A percentile compares a stretch with the other conserved stretches of the same genome.
phyloP scores from a whole-genome alignment of 2,888 invertebrate species.

The Acleris literana region DNA sequence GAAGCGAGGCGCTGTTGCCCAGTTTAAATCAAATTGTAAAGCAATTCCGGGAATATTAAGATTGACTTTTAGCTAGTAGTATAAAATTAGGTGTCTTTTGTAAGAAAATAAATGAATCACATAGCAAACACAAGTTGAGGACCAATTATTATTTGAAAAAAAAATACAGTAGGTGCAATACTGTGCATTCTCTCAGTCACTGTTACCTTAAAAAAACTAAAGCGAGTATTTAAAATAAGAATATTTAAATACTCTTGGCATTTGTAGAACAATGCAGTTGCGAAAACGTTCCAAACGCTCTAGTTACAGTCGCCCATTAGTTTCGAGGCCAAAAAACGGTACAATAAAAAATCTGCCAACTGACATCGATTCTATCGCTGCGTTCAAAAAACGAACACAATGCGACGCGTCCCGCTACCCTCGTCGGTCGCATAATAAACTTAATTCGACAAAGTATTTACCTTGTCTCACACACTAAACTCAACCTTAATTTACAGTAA shows the following conservation, averaged over 20 bases:
- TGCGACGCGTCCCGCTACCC: slow-evolving; percentile 79
- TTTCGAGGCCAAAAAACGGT: slow-evolving; percentile 81
- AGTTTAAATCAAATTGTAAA: too few relatives aligned
- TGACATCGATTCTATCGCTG: slow-evolving; percentile 82
- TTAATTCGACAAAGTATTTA: slow-evolving; percentile 53
- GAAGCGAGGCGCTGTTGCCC: too few relatives aligned
- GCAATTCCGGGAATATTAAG: too few relatives aligned
- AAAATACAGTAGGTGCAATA: too few relatives aligned
- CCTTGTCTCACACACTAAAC: slow-evolving; percentile 16
- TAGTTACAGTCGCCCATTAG: slow-evolving; percentile 22
- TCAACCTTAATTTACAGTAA: background rate
- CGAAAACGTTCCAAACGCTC: slow-evolving; percentile 8
- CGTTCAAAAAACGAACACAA: slow-evolving; percentile 75
- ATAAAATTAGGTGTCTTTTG: too few relatives aligned
- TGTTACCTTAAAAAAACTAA: background rate
- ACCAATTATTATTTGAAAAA: too few relatives aligned
- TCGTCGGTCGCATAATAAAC: slow-evolving; percentile 50
- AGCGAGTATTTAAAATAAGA: background rate
- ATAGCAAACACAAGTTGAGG: too few relatives aligned
- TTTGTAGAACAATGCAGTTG: slow-evolving; percentile 4
- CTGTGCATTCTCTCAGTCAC: too few relatives aligned
- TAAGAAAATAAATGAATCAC: too few relatives aligned
- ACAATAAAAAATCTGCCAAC: slow-evolving; percentile 82
- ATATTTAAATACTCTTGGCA: background rate
- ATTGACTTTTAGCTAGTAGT: too few relatives aligned